Base-by-base conservation (phyloP, 2,888 invertebrate genomes). In the Polymixis lichenea region DNA sequence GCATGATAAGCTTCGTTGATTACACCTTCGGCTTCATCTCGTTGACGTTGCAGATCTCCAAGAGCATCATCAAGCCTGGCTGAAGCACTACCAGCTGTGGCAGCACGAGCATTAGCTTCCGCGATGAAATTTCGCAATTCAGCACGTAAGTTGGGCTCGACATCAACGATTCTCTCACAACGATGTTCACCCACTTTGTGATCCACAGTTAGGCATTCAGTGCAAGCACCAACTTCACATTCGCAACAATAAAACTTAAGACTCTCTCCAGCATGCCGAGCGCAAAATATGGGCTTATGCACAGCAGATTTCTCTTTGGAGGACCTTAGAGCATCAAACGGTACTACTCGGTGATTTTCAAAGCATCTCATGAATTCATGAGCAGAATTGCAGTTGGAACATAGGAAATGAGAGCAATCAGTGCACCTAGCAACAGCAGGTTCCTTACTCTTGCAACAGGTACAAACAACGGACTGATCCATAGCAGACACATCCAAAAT, bases 331-430 rank as follows among this genome's bases (percentile, higher is more conserved):
- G 99, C 98, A 90, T 99, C 99, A 91, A 99, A 98, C 62, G 98
- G 98, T 72, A 99, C 98, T 58, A 99, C 99, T 94, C 98, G 97
- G 94, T 99, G 99, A 90, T 98, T 98, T 94, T 99, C 99, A 93
- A 99, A 99, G 96, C 99, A 99, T 87, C 99, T 97, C 99, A 99
- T 99, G 92, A 98, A 99, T 94, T 99, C 98, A 94, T 99, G 99
- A 77, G 99, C 99, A 60, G 98, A 98, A 90, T 99, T 99, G 96
- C 99, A 99, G 92, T 99, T 98, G 82, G 98, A 98, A 95, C 99
- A 99, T 69, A 99, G 97, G 93, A 99, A 98, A 94, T 99, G 99
- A 91, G 99, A 98, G 95, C 99, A 99, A 93, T 99, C 99, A 89
- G 98, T 98, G 96, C 99, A 99, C 80, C 99, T 97, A 19, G 99